Conservation (phyloP, 2,113 vertebrate genomes). For the Colinus virginianus region DNA sequence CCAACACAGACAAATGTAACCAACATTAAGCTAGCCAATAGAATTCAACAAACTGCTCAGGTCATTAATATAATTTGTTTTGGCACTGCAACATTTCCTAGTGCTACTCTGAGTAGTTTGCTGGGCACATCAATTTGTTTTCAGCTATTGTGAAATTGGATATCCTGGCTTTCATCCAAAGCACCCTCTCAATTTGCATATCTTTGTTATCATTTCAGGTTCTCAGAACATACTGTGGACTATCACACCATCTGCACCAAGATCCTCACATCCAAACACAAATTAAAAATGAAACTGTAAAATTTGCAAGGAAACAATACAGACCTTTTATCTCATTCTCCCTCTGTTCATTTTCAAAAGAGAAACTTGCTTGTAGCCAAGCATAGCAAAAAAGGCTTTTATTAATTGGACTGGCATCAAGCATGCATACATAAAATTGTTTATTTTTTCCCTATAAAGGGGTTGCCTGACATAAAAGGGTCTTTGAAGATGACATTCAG, state of each 20-base stretch:
- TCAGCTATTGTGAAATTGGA: constrained; percentile 91
- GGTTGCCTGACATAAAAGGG: constrained; percentile 94
- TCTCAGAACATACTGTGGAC: constrained; percentile 91
- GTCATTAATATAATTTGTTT: constrained; percentile 90
- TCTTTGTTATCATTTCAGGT: constrained; percentile 97
- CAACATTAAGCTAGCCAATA: constrained; percentile 82
- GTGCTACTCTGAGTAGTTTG: constrained; percentile 88
- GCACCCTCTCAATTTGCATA: constrained; percentile 94
- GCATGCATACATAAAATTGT: constrained; percentile 97
- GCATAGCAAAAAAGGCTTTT: constrained; percentile 91
- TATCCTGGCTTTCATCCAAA: constrained; percentile 92
- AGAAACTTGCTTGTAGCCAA: constrained; percentile 89
- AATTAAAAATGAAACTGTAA: constrained; percentile 99
- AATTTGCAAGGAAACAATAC: constrained; percentile 98
- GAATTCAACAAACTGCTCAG: constrained; percentile 83
- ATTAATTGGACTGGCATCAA: constrained; percentile 99
- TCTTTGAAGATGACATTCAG: constrained; percentile 99
- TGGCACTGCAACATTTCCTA: constrained; percentile 87
- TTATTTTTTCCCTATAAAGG: constrained; percentile 93
- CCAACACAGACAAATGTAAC: constrained; percentile 81
- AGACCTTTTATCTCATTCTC: constrained; percentile 98
- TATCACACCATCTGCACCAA: constrained; percentile 95
- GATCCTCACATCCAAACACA: constrained; percentile 93
- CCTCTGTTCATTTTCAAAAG: constrained; percentile 94
- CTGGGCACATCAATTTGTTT: constrained; percentile 96